phyloP scores from a whole-genome alignment of 2,888 invertebrate species.

The Leucophenga montana region DNA sequence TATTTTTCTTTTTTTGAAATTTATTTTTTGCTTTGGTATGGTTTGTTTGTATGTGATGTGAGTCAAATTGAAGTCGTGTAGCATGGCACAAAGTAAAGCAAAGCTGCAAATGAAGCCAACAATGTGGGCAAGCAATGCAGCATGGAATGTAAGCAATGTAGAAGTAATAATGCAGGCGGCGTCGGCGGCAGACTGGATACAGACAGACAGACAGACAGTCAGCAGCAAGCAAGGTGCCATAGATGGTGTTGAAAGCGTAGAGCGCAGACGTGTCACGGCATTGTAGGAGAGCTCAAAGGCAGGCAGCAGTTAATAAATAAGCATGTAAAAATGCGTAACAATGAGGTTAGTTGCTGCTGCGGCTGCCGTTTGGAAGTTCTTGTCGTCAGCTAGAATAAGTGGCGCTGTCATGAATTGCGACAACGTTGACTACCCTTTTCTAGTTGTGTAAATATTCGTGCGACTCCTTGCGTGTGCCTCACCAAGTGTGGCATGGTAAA shows the following conservation, averaged over 20 bases:
- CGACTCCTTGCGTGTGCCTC: too few species aligned
- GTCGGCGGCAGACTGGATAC: not conserved
- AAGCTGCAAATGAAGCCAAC: slow-evolving; percentile 9
- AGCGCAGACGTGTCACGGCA: not conserved
- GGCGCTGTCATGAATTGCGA: not conserved
- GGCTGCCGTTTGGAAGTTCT: not conserved
- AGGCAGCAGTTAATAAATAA: slow-evolving; percentile 9
- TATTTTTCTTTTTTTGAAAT: too few species aligned
- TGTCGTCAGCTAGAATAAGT: not conserved
- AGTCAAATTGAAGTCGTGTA: not conserved
- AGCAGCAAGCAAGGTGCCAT: too few species aligned
- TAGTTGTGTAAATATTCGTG: too few species aligned
- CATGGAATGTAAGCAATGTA: slow-evolving; percentile 10
- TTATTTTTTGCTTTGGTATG: too few species aligned
- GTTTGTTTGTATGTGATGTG: not conserved
- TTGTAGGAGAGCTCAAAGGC: not conserved
- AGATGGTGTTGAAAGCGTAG: too few species aligned
- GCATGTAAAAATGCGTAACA: slow-evolving; percentile 15
- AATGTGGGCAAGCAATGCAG: slow-evolving; percentile 21
- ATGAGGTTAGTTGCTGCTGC: slow-evolving; percentile 9
- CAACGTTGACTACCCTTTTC: not conserved
- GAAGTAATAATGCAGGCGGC: not conserved
- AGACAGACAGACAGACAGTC: too few species aligned
- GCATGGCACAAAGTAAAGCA: not conserved
- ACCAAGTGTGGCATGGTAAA: not conserved